These are phyloP conservation scores for Drosophila austrosaltans DNA, from an alignment of 2,888 invertebrate species.

Conservation along the genomic window DNA sequence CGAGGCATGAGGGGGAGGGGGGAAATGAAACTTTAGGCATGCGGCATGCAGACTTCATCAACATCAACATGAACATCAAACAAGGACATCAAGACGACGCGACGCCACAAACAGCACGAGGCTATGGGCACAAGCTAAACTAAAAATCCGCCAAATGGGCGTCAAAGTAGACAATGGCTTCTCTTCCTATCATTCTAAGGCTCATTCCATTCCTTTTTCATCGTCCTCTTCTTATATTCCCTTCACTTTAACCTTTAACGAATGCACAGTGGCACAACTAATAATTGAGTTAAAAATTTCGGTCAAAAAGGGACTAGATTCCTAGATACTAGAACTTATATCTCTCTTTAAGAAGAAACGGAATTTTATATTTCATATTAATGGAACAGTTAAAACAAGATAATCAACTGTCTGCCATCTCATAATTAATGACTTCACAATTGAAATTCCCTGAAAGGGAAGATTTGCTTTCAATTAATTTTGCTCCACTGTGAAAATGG, in stretches of 20 bases:
- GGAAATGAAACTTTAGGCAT: background rate
- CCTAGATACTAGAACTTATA: too few species aligned
- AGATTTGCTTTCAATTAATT: background rate
- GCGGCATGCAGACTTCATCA: conserved; percentile 51
- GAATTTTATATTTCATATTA: background rate
- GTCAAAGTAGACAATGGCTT: conserved; percentile 46
- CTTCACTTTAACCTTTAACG: background rate
- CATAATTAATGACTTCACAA: background rate
- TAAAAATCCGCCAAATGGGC: conserved; percentile 50
- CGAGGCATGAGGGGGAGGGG: conserved; percentile 13
- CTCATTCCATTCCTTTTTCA: background rate
- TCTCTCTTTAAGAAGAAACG: too few species aligned
- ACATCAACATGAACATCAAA: conserved; percentile 19
- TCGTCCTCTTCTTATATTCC: background rate
- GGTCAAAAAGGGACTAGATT: background rate
- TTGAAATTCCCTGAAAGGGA: too few species aligned
- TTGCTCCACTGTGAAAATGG: background rate
- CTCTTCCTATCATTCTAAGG: conserved; percentile 6
- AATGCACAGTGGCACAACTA: background rate
- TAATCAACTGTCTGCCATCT: background rate
- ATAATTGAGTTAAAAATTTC: background rate
- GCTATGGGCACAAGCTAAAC: conserved; percentile 9
- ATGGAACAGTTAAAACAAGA: background rate
- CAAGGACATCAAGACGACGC: conserved; percentile 36
- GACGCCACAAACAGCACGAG: conserved; percentile 25